Evolutionary conservation across 2,888 invertebrate species (phyloP).

Genomic region (Coecobrya sp.): DNA sequence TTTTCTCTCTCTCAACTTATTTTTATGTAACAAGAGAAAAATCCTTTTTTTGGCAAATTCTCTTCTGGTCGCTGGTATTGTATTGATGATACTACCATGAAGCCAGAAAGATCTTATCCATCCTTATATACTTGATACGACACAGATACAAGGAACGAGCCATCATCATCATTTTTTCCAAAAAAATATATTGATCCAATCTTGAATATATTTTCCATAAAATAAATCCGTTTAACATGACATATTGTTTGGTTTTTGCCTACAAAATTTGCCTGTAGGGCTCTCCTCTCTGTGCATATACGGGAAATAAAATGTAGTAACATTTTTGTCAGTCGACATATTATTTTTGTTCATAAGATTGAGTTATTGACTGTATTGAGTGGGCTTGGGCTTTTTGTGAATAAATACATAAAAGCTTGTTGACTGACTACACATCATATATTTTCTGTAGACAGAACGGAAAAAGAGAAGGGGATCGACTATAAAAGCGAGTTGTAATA

Average conservation of each 20-base stretch:
- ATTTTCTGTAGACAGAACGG: neutral
- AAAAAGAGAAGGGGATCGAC: neutral
- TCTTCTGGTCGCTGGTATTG: neutral
- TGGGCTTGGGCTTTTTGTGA: neutral
- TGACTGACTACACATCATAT: constrained; percentile 7
- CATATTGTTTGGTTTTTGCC: too few relatives aligned
- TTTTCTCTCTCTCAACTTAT: too few relatives aligned
- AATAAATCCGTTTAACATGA: too few relatives aligned
- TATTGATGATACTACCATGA: constrained; percentile 1
- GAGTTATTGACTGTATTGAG: neutral
- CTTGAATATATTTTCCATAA: neutral
- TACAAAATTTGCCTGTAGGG: too few relatives aligned
- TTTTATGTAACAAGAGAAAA: too few relatives aligned
- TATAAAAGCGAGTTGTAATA: neutral
- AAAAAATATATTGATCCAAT: neutral
- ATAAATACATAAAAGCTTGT: neutral
- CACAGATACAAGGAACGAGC: neutral
- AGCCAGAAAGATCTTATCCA: neutral
- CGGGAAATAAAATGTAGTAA: too few relatives aligned
- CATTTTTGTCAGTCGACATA: neutral
- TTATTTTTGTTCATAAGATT: neutral
- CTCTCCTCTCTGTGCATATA: too few relatives aligned
- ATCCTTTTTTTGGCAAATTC: too few relatives aligned
- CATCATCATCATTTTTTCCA: neutral
- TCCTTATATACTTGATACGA: neutral